Evolutionary conservation across 1,140 invertebrate genomes (phyloP).

Genomic region (Chrysomallon squamiferum): DNA sequence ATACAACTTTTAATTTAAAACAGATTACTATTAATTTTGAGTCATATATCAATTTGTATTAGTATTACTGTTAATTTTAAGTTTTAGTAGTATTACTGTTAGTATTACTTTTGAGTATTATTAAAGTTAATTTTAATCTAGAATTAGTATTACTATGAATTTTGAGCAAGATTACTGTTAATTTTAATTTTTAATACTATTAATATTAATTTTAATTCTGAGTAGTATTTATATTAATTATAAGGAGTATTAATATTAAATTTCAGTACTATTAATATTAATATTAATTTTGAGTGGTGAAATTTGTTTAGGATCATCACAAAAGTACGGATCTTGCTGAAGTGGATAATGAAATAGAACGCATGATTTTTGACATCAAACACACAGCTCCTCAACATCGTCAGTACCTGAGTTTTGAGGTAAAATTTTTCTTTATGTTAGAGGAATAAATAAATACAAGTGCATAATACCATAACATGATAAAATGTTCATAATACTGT

Average conservation of each 20-base stretch:
- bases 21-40: neutral
- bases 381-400: constrained; percentile 88
- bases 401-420: constrained; percentile 81
- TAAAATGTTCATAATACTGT: neutral
- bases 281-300: no score
- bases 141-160: no score
- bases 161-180: no score
- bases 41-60: neutral
- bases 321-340: constrained; percentile 20
- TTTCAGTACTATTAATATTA: no score
- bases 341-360: constrained; percentile 64
- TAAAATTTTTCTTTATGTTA: constrained; percentile 12
- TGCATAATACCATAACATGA: neutral
- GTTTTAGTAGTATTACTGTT: no score
- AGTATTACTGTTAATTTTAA: no score
- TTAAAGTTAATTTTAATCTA: no score
- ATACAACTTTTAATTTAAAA: neutral
- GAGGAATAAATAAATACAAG: neutral
- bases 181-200: no score
- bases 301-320: constrained; percentile 20
- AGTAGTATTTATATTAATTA: no score
- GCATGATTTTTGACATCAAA: constrained; percentile 67
- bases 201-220: no score
- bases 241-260: no score
- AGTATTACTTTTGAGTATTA: no score